These are phyloP conservation scores for Hirtodrosophila duncani DNA, from an alignment of 2,888 invertebrate species.

Conservation along the genomic window DNA sequence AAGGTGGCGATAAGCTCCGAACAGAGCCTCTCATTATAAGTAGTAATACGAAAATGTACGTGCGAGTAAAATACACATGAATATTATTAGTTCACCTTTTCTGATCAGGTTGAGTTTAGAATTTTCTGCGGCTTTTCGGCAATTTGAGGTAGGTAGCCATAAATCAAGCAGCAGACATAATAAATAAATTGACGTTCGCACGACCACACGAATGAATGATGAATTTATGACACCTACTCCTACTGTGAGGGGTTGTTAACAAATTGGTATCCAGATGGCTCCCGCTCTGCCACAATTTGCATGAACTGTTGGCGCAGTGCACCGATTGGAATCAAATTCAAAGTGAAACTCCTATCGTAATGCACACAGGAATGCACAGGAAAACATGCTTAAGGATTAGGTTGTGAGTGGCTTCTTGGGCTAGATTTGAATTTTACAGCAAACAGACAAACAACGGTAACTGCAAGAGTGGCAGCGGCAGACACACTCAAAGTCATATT, in stretches of 20 bases:
- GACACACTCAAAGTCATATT: constrained; percentile 45
- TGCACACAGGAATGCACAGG: constrained; percentile 47
- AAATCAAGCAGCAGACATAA: constrained; percentile 50
- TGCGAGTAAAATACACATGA: no score
- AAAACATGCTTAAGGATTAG: constrained; percentile 69
- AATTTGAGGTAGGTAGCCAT: constrained; percentile 35
- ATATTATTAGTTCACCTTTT: constrained; percentile 18
- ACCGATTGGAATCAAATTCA: constrained; percentile 16
- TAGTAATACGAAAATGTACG: no score
- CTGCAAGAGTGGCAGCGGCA: constrained; percentile 22
- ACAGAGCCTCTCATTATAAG: no score
- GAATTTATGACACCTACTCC: constrained; percentile 61
- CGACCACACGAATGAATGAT: constrained; percentile 56
- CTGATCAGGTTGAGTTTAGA: constrained; percentile 29
- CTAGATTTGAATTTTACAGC: constrained; percentile 62
- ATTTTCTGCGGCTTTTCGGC: constrained; percentile 46
- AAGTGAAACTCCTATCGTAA: constrained; percentile 51
- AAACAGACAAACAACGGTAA: constrained; percentile 48
- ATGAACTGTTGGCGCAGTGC: constrained; percentile 14
- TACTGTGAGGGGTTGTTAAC: constrained; percentile 33
- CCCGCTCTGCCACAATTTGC: constrained; percentile 33
- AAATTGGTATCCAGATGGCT: constrained; percentile 35
- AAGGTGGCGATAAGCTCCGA: constrained; percentile 28
- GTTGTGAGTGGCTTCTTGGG: constrained; percentile 42
- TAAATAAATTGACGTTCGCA: constrained; percentile 47